Evolutionary conservation across 2,888 invertebrate species (phyloP).

Genomic region (Hypercompe scribonia): DNA sequence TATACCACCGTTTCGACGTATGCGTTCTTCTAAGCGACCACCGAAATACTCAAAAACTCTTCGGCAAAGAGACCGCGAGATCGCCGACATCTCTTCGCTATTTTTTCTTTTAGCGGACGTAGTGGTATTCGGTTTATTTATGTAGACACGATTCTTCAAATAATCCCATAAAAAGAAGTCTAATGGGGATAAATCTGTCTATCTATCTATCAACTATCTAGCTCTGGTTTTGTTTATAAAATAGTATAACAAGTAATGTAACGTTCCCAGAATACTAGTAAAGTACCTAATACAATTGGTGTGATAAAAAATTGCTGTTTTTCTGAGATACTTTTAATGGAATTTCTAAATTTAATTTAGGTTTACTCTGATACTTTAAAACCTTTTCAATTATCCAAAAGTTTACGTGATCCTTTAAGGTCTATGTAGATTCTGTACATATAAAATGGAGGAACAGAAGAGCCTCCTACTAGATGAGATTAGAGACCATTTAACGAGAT

Average conservation of each 20-base stretch:
- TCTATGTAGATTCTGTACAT: too few species aligned
- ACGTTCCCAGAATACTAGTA: neutral
- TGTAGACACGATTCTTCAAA: too few species aligned
- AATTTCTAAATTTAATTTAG: neutral
- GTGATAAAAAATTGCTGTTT: neutral
- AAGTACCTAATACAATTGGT: neutral
- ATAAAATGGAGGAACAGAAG: neutral
- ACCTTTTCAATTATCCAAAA: neutral
- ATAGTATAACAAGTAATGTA: neutral
- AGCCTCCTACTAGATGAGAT: neutral
- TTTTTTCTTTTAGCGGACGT: too few species aligned
- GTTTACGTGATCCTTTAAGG: neutral
- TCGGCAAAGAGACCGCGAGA: too few species aligned
- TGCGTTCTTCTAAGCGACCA: too few species aligned
- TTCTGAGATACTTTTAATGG: neutral
- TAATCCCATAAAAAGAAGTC: too few species aligned
- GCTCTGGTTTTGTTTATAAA: neutral
- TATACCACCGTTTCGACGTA: too few species aligned
- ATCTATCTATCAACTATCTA: too few species aligned
- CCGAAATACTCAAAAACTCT: too few species aligned
- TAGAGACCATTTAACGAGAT: neutral
- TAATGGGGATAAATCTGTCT: too few species aligned
- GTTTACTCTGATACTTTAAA: neutral
- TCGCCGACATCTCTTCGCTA: too few species aligned
- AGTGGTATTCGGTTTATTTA: too few species aligned